A percentile compares a stretch with the other conserved stretches of the same genome.
phyloP scores from a whole-genome alignment of 2,888 invertebrate species.

The Meteorus colon region DNA sequence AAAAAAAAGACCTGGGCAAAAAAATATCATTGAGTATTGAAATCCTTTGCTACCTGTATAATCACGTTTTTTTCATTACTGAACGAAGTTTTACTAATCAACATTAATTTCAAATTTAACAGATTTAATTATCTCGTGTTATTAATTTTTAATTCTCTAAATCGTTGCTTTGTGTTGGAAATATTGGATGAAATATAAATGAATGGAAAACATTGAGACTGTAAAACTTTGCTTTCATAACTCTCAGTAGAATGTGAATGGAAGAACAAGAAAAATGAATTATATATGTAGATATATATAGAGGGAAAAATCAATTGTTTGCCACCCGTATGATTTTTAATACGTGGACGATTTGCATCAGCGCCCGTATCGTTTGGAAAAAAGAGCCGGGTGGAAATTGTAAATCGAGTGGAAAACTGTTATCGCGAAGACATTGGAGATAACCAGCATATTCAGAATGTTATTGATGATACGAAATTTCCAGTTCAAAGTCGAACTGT shows the following conservation, averaged over 20 bases:
- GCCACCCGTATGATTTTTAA: slow-evolving; percentile 29
- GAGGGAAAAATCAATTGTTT: background rate
- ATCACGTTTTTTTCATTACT: background rate
- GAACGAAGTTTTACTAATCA: background rate
- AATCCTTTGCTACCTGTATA: background rate
- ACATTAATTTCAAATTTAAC: background rate
- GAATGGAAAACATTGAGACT: background rate
- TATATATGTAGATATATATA: background rate
- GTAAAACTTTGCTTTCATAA: background rate
- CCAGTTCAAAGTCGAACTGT: background rate
- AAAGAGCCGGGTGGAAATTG: background rate
- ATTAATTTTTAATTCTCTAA: background rate
- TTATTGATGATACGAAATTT: slow-evolving; percentile 24
- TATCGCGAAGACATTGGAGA: slow-evolving; percentile 35
- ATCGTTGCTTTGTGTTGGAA: background rate
- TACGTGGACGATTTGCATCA: background rate
- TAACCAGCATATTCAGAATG: background rate
- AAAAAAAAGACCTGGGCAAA: background rate
- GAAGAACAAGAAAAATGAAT: background rate
- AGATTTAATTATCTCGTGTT: background rate
- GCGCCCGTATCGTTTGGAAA: slow-evolving; percentile 22
- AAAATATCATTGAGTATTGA: background rate
- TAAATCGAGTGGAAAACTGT: slow-evolving; percentile 38
- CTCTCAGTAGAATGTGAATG: background rate
- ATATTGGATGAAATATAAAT: background rate